Evolutionary conservation across 1,140 invertebrate species (phyloP), one percentile per base, ranked within the genome.

Genomic region (Mizuhopecten yessoensis): DNA sequence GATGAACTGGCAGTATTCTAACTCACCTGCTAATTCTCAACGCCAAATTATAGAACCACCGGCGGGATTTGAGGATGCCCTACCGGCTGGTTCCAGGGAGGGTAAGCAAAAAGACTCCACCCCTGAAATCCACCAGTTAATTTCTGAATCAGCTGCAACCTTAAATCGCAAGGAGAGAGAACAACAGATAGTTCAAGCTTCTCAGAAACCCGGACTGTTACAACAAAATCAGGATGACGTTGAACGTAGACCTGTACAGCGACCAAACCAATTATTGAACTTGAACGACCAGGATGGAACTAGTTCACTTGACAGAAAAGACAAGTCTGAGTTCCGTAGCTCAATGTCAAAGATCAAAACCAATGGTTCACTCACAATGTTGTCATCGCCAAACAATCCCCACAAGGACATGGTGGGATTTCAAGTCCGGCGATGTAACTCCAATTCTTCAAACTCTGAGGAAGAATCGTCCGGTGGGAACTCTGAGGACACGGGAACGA

Each of bases 381-480:
- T 95, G 36, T 94, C 94, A 10, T 95, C 96, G 13, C 95, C 96
- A n/a, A 95, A 91, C 88, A 95, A 94, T 86, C 88, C 95, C 15
- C 94, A 96, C 87, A 96, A 96, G 88, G 96, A 96, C 9, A 91
- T 87, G n/a, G 89, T 90, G 45, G 93, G 93, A 86, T 95, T 94
- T 86, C 95, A 95, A 87, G 94, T 94, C 91, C 87, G 93, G 34
- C 92, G 94, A 87, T 92, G 92, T 92, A 94, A 94, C 57, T 96
- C 96, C 86, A 95, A 96, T 98, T 98, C 95, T 98, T 99, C 91
- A 98, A 98, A 96, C 98, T 98, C 17, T 98, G 99, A 96, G 98
- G 98, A 45, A 98, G 98, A 57, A 95, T 99, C 94, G 88, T 97
- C 98, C 33, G 98, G 98, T 29, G 94, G 94, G 23, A 92, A 91